These are phyloP conservation scores for Stigmatopora argus DNA, from an alignment of 2,113 vertebrate species.

Conservation along the genomic window DNA sequence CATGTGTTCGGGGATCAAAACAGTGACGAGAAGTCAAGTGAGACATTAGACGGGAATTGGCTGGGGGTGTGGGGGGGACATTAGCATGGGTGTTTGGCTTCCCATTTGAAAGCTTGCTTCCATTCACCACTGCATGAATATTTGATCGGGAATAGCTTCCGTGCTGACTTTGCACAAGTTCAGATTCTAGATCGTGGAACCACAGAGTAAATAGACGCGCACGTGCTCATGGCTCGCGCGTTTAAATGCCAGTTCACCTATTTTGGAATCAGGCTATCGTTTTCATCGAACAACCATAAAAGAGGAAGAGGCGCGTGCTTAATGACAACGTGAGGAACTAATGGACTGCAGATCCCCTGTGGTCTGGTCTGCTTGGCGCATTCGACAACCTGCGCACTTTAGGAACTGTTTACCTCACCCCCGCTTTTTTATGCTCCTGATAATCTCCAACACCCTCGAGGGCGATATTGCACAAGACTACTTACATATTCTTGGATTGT, in stretches of 20 bases:
- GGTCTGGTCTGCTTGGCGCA: slow-evolving; percentile 40
- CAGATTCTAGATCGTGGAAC: slow-evolving; percentile 6
- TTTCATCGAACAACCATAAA: too few species aligned
- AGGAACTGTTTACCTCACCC: slow-evolving; percentile 32
- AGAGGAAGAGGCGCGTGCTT: slow-evolving; percentile 25
- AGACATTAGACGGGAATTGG: background rate
- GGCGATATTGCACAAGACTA: slow-evolving; percentile 21
- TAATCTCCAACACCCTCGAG: slow-evolving; percentile 28
- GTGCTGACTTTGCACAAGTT: slow-evolving; percentile 13
- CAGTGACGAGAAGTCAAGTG: background rate
- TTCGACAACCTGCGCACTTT: slow-evolving; percentile 43
- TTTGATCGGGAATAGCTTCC: slow-evolving; percentile 29
- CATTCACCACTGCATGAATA: slow-evolving; percentile 33
- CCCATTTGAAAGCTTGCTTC: slow-evolving; percentile 20
- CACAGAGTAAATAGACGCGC: background rate
- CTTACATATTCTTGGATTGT: slow-evolving; percentile 4
- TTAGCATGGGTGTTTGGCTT: background rate
- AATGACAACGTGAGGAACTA: slow-evolving; percentile 57
- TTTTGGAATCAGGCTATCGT: background rate
- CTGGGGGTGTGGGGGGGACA: background rate
- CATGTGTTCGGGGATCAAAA: background rate
- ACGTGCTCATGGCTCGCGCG: background rate
- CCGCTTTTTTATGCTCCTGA: slow-evolving; percentile 45
- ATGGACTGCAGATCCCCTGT: slow-evolving; percentile 60
- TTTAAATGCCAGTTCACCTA: background rate